Base-by-base conservation (phyloP, 2,797 vertebrate species). In the Gambelia wislizenii region DNA sequence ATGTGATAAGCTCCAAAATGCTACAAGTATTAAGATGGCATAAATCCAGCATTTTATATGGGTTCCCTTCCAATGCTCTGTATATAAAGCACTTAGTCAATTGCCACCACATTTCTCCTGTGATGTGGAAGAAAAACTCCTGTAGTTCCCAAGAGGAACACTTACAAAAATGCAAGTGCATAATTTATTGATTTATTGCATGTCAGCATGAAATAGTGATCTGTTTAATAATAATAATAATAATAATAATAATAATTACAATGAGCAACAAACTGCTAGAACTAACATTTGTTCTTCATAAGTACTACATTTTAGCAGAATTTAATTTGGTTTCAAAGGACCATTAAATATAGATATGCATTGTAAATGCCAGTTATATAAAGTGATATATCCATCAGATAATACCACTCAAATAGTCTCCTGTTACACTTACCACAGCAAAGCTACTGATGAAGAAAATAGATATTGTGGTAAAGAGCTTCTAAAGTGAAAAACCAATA, bases 141-240 rank as follows among this genome's bases (percentile, higher is more conserved):
- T 94, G 88, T 94, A 85, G 90, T 94, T 95, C 95, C 95, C 95
- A 93, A 92, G 93, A 91, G 94, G 87, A 93, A 93, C 92, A 89
- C 94, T 95, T 95, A 93, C 89, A 91, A 92, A 95, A 96, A 95
- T 92, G 91, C 91, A 94, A 95, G 91, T 93, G 89, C 92, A 94
- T 94, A 95, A 95, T 95, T 95, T 94, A 94, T 94, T 95, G 91
- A 95, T 95, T 95, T 94, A 94, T 94, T 95, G 91, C 91, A 93
- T 94, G 94, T 94, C 93, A 93, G 91, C 84, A 95, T 94, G 89
- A 91, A 95, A 93, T 93, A 89, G 93, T 89, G 93, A 94, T 94
- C 91, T 91, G 69, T n/a, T 79, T 92, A 92, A 39, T 54, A 94
- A 93, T 4, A n/a, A 54, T 54, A 59, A 22, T 1, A 93, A 93